phyloP scores from a whole-genome alignment of 2,113 vertebrate species.

The Sisor rabdophorus region DNA sequence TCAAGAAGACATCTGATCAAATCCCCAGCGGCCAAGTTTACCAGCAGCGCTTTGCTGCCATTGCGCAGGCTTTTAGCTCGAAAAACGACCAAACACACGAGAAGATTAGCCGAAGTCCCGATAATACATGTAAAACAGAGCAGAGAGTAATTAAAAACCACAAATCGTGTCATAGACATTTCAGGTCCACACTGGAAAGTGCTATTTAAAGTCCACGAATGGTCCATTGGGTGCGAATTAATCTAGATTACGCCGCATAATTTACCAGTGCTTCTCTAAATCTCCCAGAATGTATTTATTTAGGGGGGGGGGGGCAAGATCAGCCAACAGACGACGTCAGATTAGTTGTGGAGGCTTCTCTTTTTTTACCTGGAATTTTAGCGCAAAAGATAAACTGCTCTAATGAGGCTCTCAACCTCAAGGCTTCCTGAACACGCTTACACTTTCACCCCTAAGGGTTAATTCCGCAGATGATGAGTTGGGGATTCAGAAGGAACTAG shows the following conservation, averaged over 20 bases:
- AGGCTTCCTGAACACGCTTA: not conserved
- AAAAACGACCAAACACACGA: constrained; percentile 59
- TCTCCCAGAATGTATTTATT: not conserved
- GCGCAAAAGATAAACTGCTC: not conserved
- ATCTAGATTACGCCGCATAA: not conserved
- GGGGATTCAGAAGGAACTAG: not conserved
- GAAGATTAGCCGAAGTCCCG: constrained; percentile 57
- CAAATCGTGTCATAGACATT: not conserved
- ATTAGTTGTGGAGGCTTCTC: not conserved
- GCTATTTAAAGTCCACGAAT: constrained; percentile 23
- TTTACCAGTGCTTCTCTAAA: not conserved
- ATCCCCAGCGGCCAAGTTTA: constrained; percentile 58
- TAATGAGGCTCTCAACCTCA: not conserved
- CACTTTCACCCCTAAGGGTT: not conserved
- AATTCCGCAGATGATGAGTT: not conserved
- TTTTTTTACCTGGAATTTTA: not conserved
- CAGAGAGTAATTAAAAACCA: constrained; percentile 54
- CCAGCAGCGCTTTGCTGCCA: constrained; percentile 56
- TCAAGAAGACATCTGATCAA: constrained; percentile 59
- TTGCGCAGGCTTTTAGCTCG: constrained; percentile 58
- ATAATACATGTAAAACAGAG: constrained; percentile 43
- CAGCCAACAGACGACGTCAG: not conserved
- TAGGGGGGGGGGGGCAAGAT: no score
- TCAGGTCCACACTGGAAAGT: not conserved
- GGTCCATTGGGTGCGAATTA: not conserved